phyloP scores from a whole-genome alignment of 2,113 vertebrate genomes.

The Barnardius zonarius region DNA sequence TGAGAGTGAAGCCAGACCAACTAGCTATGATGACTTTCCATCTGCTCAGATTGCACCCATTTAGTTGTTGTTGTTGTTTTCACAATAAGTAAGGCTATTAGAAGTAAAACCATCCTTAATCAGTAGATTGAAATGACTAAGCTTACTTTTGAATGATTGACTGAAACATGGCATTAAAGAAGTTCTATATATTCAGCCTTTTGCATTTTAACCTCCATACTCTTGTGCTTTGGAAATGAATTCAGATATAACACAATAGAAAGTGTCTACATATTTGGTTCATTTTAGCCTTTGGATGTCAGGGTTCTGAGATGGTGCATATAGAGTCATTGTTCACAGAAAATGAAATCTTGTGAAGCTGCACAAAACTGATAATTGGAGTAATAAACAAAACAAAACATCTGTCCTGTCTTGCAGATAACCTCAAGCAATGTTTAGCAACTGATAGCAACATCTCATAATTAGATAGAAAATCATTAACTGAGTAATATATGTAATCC shows the following conservation, averaged over 20 bases:
- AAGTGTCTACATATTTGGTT: not conserved
- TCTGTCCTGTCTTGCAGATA: constrained; percentile 15
- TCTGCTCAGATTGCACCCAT: not conserved
- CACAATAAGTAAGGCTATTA: not conserved
- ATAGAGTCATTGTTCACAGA: not conserved
- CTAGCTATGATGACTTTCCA: not conserved
- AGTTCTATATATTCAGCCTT: not conserved
- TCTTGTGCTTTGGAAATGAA: not conserved
- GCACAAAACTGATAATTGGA: not conserved
- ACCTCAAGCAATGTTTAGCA: not conserved
- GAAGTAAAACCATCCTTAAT: not conserved
- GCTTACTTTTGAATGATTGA: not conserved
- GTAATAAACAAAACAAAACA: constrained; percentile 45
- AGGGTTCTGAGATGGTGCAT: not conserved
- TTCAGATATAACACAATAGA: not conserved
- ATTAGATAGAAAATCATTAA: constrained; percentile 32
- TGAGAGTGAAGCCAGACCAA: not conserved
- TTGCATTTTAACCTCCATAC: not conserved
- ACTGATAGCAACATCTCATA: not conserved
- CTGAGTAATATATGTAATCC: not conserved
- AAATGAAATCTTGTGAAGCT: constrained; percentile 19
- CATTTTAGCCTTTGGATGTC: not conserved
- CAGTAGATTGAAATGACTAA: not conserved
- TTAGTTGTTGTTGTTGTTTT: not conserved
- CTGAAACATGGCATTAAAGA: not conserved